A percentile compares a stretch with the other conserved stretches of the same genome.
These are phyloP conservation scores for Nylanderia fulva DNA, from an alignment of 1,140 invertebrate genomes.

Conservation along the genomic window DNA sequence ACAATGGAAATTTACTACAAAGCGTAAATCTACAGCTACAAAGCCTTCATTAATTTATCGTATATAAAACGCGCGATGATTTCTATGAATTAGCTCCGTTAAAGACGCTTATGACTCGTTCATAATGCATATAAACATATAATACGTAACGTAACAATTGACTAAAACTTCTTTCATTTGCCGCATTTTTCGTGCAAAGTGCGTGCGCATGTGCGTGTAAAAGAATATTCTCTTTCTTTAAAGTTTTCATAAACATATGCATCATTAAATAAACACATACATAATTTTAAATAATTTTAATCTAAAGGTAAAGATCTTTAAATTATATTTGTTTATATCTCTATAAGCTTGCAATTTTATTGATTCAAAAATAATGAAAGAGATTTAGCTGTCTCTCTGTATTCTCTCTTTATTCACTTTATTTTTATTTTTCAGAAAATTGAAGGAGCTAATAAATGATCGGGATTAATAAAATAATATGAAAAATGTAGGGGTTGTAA, in stretches of 20 bases:
- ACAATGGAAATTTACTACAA: conserved; percentile 35
- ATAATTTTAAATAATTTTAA: too few relatives aligned
- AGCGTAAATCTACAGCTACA: not conserved
- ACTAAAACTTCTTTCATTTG: not conserved
- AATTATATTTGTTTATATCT: not conserved
- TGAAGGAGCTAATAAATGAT: not conserved
- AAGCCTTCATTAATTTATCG: conserved; percentile 39
- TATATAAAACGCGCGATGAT: conserved; percentile 2
- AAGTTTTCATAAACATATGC: not conserved
- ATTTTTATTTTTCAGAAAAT: not conserved
- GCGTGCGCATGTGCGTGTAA: not conserved
- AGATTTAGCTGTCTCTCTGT: not conserved
- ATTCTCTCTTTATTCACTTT: not conserved
- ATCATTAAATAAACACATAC: not conserved
- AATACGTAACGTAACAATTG: not conserved
- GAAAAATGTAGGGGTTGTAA: not conserved
- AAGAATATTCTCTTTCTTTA: not conserved
- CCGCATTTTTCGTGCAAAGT: not conserved
- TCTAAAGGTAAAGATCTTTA: too few relatives aligned
- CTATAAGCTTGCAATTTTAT: not conserved
- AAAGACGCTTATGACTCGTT: not conserved
- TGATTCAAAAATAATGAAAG: not conserved
- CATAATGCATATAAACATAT: not conserved
- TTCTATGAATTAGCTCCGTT: not conserved
- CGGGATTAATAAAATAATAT: not conserved